Base-by-base conservation (phyloP, 2,797 vertebrate species). In the Glyptemys insculpta region DNA sequence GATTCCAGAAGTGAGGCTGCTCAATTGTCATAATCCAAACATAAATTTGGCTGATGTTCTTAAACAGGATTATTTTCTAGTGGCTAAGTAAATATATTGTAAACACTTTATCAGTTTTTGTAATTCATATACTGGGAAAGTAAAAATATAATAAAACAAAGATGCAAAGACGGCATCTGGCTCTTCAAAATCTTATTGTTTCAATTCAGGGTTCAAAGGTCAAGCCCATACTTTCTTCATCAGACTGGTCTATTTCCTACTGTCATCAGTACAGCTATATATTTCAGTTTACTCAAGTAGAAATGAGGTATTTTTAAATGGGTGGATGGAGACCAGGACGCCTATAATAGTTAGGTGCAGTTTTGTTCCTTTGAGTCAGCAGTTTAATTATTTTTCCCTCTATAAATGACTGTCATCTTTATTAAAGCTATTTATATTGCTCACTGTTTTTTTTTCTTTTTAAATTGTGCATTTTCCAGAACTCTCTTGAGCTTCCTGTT, bases 11-110 rank as follows among this genome's bases (percentile, higher is more conserved):
- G 91, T 85, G 88, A 91, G 31, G 82, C 89, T 2, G 8, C 21
- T 31, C 5, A 34, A 86, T 94, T 93, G 88, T 93, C 72, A 85
- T 93, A 88, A 6, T 34, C 47, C 83, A 92, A 62, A 81, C 19
- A 47, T 47, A 93, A 91, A 37, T 47, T 0, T 93, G 82, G 84
- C 80, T 89, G 81, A 86, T 80, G 65, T 68, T n/a, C 80, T 74
- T 94, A 92, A 79, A 93, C 16, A 5, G 25, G 15, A 31, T 47
- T 78, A 31, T 78, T 49, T 78, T 47, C 29, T 78, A 78, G 18
- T 79, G 72, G 50, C 87, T 92, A 47, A 83, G 34, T 72, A 95
- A 92, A 94, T 59, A n/a, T 41, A 93, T 15, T 27, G 29, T 31
- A 78, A 93, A 95, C 83, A 5, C 79, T 83, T 9, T 8, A 6